phyloP scores from a whole-genome alignment of 2,113 vertebrate species.

The Notiomystis cincta region DNA sequence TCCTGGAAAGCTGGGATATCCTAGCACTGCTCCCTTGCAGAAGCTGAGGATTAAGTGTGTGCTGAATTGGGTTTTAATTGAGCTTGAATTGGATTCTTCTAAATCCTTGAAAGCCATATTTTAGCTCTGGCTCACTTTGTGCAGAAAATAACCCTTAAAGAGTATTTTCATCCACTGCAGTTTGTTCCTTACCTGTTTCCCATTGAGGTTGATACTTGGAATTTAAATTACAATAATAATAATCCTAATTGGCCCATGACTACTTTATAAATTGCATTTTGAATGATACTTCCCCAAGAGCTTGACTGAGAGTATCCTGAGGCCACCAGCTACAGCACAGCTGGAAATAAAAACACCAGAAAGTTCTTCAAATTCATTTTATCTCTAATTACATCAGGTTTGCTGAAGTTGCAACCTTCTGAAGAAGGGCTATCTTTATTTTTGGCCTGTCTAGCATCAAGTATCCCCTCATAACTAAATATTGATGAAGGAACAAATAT shows the following conservation, averaged over 20 bases:
- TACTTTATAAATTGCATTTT: not conserved
- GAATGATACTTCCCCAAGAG: not conserved
- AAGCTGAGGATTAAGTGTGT: not conserved
- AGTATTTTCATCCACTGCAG: not conserved
- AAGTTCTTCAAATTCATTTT: not conserved
- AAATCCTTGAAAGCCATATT: not conserved
- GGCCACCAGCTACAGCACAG: not conserved
- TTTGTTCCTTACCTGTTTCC: not conserved
- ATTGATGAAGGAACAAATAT: not conserved
- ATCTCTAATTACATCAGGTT: not conserved
- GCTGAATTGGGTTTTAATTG: conserved; percentile 19
- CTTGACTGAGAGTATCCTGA: not conserved
- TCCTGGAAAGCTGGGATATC: not conserved
- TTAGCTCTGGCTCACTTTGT: not conserved
- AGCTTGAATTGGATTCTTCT: conserved; percentile 12
- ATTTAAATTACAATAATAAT: not conserved
- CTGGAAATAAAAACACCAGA: not conserved
- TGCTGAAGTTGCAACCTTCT: not conserved
- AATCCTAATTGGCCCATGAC: not conserved
- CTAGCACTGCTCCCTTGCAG: not conserved
- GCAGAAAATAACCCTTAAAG: not conserved
- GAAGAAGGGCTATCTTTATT: not conserved
- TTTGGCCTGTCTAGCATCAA: not conserved
- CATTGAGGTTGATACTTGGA: not conserved
- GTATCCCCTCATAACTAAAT: not conserved